A percentile compares a stretch with the other conserved stretches of the same genome.
Evolutionary conservation across 2,888 invertebrate genomes (phyloP).

Genomic region (Cryptocephalus moraei): DNA sequence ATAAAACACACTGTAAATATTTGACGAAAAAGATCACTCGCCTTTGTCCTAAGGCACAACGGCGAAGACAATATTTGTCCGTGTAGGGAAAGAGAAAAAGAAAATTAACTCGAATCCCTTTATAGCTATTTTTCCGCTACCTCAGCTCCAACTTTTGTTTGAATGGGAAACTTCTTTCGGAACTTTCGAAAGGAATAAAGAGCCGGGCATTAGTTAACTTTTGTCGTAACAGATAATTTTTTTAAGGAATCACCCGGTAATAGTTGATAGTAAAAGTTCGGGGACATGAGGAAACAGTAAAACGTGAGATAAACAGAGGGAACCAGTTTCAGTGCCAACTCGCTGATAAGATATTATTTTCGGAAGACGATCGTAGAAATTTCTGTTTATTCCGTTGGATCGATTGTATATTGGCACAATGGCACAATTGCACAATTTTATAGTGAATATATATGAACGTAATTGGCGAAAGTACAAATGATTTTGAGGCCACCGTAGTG

Average conservation of each 20-base stretch:
- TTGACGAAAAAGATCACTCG: not conserved
- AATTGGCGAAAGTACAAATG: no score
- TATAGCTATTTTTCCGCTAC: constrained; percentile 7
- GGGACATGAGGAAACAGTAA: not conserved
- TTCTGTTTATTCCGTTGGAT: no score
- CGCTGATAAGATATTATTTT: no score
- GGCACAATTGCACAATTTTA: no score
- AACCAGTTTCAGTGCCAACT: no score
- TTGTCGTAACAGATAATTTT: not conserved
- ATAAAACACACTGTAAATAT: not conserved
- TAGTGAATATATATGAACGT: no score
- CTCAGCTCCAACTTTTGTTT: not conserved
- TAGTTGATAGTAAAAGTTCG: not conserved
- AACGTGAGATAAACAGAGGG: not conserved
- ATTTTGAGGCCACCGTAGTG: no score
- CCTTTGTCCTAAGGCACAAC: not conserved
- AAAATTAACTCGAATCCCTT: constrained; percentile 13
- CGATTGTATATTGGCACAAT: no score
- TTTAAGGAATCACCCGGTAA: not conserved
- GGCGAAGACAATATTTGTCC: constrained; percentile 2
- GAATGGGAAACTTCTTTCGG: not conserved
- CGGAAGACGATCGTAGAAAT: not conserved
- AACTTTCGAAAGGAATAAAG: not conserved
- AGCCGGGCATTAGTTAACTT: not conserved
- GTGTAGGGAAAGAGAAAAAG: constrained; percentile 7